Evolutionary conservation across 2,888 invertebrate genomes (phyloP), one percentile per base, ranked within the genome.

Genomic region (Epsilonema sp.): DNA sequence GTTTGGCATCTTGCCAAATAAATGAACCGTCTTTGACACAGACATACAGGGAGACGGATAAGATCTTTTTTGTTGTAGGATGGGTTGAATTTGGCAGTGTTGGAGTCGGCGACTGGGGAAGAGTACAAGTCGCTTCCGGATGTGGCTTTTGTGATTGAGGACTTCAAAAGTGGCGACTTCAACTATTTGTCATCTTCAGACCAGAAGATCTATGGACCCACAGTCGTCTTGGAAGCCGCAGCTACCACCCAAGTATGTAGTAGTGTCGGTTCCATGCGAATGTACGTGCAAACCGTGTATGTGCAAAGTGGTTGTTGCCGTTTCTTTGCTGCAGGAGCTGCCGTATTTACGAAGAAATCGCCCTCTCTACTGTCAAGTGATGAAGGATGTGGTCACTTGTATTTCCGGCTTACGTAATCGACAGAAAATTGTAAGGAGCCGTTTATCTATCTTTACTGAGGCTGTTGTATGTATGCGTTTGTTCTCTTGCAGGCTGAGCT

Each of bases 361-460:
- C 52, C 89, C 89, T 49, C 75, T 86, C 62, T 89, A 79, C 70
- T 83, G 80, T 67, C 75, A 79, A 61, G 76, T 83, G 49, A 87
- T 90, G 86, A 75, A 77, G 58, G 82, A 83, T 53, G 77, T 82
- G 45, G 78, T 84, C 60, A 78, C 86, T 56, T 86, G 85, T 69
- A 86, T 89, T 70, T 85, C 86, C 50, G 87, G 87, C 50, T 86
- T 39, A 20, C 5, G 22, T 11, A 39, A 39, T 21, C n/a, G 39
- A 11, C 13, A 39, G 39, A n/a, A 11, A 20, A 39, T 39, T 11
- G 39, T 39, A 39, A 39, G 39, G 8, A 11, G 31, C 31, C 16
- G 31, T n/a, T n/a, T 31, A 31, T 13, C 11, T 16, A 13, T 31
- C 8, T 13, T 31, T 31, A 31, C 8, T 31, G 8, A 13, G 16